Percentiles rank a stretch among this genome's conserved stretches.
These are phyloP conservation scores for Petrolisthes manimaculis DNA, from an alignment of 2,888 invertebrate species.

Conservation along the genomic window DNA sequence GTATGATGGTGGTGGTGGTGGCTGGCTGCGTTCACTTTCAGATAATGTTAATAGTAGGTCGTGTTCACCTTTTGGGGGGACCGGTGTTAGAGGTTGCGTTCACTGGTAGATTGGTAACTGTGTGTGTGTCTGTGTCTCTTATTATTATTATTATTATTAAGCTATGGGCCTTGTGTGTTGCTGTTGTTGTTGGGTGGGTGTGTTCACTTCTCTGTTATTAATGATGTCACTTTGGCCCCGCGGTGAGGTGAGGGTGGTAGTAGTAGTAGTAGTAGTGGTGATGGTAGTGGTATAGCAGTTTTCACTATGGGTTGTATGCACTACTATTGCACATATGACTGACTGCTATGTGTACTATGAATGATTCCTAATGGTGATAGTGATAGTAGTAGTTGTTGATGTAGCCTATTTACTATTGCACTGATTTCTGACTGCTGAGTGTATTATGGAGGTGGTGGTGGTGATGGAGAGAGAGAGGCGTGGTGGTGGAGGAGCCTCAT, in stretches of 20 bases:
- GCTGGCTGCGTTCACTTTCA: too few relatives aligned
- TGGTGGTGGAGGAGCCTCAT: constrained; percentile 31
- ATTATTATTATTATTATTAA: too few relatives aligned
- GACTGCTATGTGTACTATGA: neutral
- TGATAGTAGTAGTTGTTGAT: neutral
- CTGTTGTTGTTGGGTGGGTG: neutral
- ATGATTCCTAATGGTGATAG: neutral
- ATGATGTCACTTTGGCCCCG: too few relatives aligned
- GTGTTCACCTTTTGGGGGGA: too few relatives aligned
- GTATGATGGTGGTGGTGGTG: neutral
- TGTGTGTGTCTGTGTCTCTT: too few relatives aligned
- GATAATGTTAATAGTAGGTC: too few relatives aligned
- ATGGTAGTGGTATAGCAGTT: neutral
- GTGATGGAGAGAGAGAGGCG: constrained; percentile 17
- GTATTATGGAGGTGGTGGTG: constrained; percentile 3
- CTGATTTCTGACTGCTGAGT: neutral
- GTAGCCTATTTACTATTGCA: neutral
- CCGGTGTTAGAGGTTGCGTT: too few relatives aligned
- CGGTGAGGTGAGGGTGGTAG: neutral
- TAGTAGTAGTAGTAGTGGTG: constrained; percentile 2
- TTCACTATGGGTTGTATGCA: too few relatives aligned
- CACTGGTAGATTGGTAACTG: too few relatives aligned
- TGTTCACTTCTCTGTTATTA: too few relatives aligned
- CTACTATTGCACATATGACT: neutral
- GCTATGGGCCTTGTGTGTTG: neutral